Base-by-base conservation (phyloP, 2,888 invertebrate species). In the Platycheirus rosarum region DNA sequence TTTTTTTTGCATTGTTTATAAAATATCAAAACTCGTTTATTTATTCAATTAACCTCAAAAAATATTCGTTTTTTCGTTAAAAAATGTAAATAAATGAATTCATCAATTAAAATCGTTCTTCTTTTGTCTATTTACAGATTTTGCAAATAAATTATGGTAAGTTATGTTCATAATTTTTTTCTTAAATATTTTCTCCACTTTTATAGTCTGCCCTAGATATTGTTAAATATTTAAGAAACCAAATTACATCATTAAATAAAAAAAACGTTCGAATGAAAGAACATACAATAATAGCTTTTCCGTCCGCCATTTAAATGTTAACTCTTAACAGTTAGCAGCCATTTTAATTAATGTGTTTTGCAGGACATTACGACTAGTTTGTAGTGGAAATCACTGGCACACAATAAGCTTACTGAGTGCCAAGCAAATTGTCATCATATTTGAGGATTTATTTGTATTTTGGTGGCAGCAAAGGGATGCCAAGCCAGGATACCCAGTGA, bases 341-440 rank as follows among this genome's bases (percentile, higher is more conserved):
- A 65, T 16, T 66, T 80, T 70, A 80, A 70, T 75, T 62, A 75
- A 70, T 74, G 75, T 80, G 75, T 75, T 48, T 65, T 80, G 60
- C 65, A 70, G 51, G 26, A 74, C 74, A 69, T 75, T 74, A 55
- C 23, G 48, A 55, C 32, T 49, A 14, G 37, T 14, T 5, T 9
- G 37, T 20, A 60, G 2, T 42, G 16, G 29, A 60, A 60, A 16
- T 26, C 26, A 42, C 42, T 57, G 53, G 20, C 20, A 35, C 20
- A 35, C 35, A 35, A 53, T 20, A 13, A 35, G 9, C 14, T 40
- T 7, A 9, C 23, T 55, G 20, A 55, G 35, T 55, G 23, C 55
- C 37, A 37, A 23, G 42, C 14, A 60, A 42, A 60, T 60, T 60
- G 29, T 60, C 42, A 60, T 60, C 57, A n/a, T 42, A 16, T 60